Conservation (phyloP, 2,888 invertebrate genomes). For the Conus canariensis region DNA sequence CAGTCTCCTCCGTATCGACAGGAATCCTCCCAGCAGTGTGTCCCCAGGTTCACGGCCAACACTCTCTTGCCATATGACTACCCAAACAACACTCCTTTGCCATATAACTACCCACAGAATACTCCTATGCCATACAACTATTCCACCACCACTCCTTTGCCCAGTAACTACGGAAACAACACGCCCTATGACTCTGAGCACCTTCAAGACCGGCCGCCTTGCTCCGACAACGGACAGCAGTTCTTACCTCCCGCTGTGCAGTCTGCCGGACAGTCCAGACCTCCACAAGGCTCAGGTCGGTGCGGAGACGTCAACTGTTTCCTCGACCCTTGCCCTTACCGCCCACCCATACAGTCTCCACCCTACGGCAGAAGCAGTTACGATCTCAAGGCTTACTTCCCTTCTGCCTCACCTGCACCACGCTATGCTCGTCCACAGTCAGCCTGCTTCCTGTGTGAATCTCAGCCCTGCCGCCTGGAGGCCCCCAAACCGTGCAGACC, state of each 20-base stretch:
- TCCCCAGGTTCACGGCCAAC: neutral
- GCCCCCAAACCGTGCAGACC: slow-evolving; percentile 14
- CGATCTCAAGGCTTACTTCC: slow-evolving; percentile 39
- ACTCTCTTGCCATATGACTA: neutral
- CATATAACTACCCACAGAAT: no score
- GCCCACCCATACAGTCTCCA: neutral
- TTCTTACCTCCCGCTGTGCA: neutral
- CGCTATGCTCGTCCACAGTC: slow-evolving; percentile 18
- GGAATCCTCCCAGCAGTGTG: neutral
- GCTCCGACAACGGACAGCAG: neutral
- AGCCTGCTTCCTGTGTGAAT: slow-evolving; percentile 5
- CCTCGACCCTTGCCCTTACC: slow-evolving; percentile 3
- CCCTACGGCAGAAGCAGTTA: neutral
- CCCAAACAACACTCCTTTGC: no score
- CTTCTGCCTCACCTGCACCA: neutral
- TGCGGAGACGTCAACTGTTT: neutral
- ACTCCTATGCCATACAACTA: no score
- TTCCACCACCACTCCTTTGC: no score
- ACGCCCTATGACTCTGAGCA: neutral
- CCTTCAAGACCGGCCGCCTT: neutral
- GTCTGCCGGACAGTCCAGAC: neutral
- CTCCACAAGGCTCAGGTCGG: neutral
- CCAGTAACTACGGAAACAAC: no score
- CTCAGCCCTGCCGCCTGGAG: slow-evolving; percentile 8
- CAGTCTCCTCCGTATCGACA: neutral